Evolutionary conservation across 53 echinoderm and acorn worm genomes (phyloP).

Genomic region (Antedon mediterranea): DNA sequence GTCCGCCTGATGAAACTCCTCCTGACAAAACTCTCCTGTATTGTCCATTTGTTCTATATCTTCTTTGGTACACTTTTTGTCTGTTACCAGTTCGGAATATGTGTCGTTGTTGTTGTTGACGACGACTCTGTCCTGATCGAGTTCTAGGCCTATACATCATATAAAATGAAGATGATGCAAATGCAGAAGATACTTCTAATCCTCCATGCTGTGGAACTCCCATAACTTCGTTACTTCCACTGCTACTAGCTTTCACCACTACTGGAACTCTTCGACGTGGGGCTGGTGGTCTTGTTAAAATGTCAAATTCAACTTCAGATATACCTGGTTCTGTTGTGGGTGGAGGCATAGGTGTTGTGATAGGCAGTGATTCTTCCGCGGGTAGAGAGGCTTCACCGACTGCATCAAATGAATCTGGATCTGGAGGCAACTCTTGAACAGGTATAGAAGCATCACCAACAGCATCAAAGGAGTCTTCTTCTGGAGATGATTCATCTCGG

Average conservation of each 20-base stretch:
- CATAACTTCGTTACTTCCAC: not conserved
- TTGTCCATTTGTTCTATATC: not conserved
- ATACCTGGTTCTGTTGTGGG: not conserved
- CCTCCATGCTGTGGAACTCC: not conserved
- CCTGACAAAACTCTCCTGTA: not conserved
- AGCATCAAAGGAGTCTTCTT: not conserved
- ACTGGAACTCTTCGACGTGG: not conserved
- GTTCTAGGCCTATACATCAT: not conserved
- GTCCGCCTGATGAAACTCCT: not conserved
- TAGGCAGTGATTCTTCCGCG: not conserved
- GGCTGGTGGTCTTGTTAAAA: not conserved
- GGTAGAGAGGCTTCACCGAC: not conserved
- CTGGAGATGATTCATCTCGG: not conserved
- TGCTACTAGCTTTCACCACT: not conserved
- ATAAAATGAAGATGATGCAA: not conserved
- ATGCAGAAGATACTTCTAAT: not conserved
- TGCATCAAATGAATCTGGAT: not conserved
- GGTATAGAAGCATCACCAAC: not conserved
- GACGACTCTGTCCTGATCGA: not conserved
- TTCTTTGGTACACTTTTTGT: not conserved
- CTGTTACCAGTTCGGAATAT: not conserved
- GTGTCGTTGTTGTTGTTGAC: not conserved
- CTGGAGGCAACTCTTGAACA: not conserved
- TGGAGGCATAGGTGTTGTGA: not conserved
- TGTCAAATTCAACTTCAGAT: not conserved